Evolutionary conservation across 2,113 vertebrate species (phyloP), one percentile per base, ranked within the genome.

Genomic region (Todiramphus saurophagus): DNA sequence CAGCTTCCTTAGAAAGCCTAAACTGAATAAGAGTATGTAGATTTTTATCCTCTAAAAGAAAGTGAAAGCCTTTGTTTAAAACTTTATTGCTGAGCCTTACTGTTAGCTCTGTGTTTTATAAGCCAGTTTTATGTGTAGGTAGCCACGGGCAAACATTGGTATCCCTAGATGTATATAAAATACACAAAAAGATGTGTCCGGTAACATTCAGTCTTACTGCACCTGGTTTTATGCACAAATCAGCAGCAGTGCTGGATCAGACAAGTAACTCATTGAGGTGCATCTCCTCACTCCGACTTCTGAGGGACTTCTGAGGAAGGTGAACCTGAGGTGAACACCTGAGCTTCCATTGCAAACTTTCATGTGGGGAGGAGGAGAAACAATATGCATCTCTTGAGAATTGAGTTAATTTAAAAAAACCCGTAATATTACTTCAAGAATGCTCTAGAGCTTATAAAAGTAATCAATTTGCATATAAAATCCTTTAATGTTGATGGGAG

Each of bases 391-490:
- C 96, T 93, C 95, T 78, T 89, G 91, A 96, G 93, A 94, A 91
- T 82, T 96, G 66, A 91, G 77, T 93, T 96, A 94, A 91, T 94
- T 97, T 97, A 1, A 6, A 7, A 79, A 4, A 77, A 94, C 60
- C 72, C 0, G 13, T 64, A 76, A 15, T 89, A 94, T 84, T 89
- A 89, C 74, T 95, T 89, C 87, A 79, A 73, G 66, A 96, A 95
- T 95, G 53, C 95, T 96, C 94, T 91, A 82, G 95, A 96, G 96
- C 77, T 96, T 96, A 62, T 87, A 82, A 96, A 94, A 94, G 89
- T 97, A 96, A 97, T 96, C 92, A 97, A 94, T 96, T 96, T 97
- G 95, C 95, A 96, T 97, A 92, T 92, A 94, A 96, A 96, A 94
- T 91, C 92, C 83, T 90, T 94, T 94, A 89, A 95, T 94, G 87